Evolutionary conservation across 2,113 vertebrate genomes (phyloP).

Genomic region (Corythoichthys intestinalis): DNA sequence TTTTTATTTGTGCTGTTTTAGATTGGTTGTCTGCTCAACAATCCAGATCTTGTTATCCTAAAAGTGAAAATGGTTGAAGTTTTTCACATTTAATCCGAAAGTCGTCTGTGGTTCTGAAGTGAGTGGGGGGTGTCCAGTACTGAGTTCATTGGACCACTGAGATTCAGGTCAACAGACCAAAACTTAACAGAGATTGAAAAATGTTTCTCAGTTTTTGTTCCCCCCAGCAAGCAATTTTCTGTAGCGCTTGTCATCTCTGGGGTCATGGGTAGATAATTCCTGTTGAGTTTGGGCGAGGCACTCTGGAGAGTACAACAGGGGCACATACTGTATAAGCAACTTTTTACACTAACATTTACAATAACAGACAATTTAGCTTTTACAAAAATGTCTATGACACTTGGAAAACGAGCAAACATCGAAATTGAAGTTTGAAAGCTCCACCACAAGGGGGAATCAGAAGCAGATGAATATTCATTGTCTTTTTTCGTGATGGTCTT

Average conservation of each 20-base stretch:
- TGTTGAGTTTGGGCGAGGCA: neutral
- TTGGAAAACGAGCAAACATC: too few species aligned
- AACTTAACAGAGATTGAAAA: neutral
- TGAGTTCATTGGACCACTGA: too few species aligned
- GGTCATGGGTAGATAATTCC: neutral
- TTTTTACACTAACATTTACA: neutral
- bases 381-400: neutral
- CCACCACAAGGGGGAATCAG: slow-evolving; percentile 39
- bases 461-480: slow-evolving; percentile 9
- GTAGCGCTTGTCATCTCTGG: neutral
- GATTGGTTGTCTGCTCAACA: neutral
- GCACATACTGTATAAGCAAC: neutral
- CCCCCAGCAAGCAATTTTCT: neutral
- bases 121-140: neutral
- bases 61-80: neutral
- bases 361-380: neutral
- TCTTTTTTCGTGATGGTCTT: neutral
- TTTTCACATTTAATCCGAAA: neutral
- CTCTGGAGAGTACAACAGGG: neutral
- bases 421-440: slow-evolving; percentile 13
- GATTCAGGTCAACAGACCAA: neutral
- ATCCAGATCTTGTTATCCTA: neutral
- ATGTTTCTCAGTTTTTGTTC: neutral
- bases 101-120: neutral
- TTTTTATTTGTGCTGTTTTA: neutral